Evolutionary conservation across 1,140 invertebrate species (phyloP).

Genomic region (Heliconius eleuchia): DNA sequence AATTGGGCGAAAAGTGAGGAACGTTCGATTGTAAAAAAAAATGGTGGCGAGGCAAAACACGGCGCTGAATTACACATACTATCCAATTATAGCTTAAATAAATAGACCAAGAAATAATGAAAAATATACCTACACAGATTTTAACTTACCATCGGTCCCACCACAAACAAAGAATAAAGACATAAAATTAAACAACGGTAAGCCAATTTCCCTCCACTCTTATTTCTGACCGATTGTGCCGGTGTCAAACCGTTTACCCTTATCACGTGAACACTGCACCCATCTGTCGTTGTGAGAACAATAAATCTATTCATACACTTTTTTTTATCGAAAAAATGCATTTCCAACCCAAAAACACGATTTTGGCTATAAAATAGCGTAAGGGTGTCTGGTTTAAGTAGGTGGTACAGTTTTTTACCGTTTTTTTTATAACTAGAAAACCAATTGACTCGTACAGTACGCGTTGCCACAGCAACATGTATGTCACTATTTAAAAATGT

Average conservation of each 20-base stretch:
- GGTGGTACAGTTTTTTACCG: constrained; percentile 25
- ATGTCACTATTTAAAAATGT: too few relatives aligned
- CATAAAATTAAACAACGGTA: background rate
- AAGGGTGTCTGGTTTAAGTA: constrained; percentile 44
- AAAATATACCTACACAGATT: too few relatives aligned
- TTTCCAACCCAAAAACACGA: constrained; percentile 56
- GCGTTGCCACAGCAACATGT: too few relatives aligned
- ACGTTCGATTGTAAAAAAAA: too few relatives aligned
- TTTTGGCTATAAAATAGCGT: constrained; percentile 23
- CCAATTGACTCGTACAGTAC: too few relatives aligned
- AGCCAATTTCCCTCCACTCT: constrained; percentile 17
- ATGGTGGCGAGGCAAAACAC: too few relatives aligned
- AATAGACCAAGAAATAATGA: too few relatives aligned
- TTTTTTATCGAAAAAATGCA: constrained; percentile 63
- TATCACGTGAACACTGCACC: constrained; percentile 54
- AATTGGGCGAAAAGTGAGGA: too few relatives aligned
- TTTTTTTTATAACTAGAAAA: too few relatives aligned
- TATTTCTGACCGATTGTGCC: constrained; percentile 52
- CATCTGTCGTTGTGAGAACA: constrained; percentile 55
- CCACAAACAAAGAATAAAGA: background rate
- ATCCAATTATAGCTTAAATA: too few relatives aligned
- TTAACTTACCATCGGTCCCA: too few relatives aligned
- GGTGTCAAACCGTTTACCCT: constrained; percentile 69
- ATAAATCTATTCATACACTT: constrained; percentile 56
- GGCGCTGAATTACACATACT: too few relatives aligned